Evolutionary conservation across 1,140 invertebrate genomes (phyloP), one percentile per base, ranked within the genome.

Genomic region (Thaumetopoea pityocampa): DNA sequence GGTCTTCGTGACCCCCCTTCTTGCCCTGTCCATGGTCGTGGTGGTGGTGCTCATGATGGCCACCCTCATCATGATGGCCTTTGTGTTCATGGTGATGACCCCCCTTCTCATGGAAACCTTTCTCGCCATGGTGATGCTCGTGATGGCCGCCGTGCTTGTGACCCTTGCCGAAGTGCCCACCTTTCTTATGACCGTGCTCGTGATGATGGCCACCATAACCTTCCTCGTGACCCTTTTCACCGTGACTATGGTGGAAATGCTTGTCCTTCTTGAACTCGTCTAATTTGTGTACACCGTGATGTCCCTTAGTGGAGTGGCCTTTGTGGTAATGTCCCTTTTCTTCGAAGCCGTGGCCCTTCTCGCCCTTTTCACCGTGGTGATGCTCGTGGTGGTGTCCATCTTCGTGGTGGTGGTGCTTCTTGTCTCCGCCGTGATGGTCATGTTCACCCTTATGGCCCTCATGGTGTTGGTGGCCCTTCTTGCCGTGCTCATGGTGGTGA

Each of bases 281-380:
- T 69, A 76, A 18, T 59, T 92, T 93, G 63, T 93, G 91, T 14
- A 91, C 88, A 51, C 90, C 92, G 58, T 93, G 90, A 47, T 93
- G 91, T 42, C 92, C 92, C 5, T 92, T 92, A 12, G 88, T 91
- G 1, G 90, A 91, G 67, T 93, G 92, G 0, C 92, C 92, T 37
- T 93, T 93, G 51, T 93, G 92, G 64, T 92, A 89, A 23, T 89
- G 45, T 80, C 88, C 84, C 17, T 87, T 82, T 61, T 89, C 87
- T 66, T 88, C 85, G 28, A 85, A 88, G 42, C 86, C 84, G 47
- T 87, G 85, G 18, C 90, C 89, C 35, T 92, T 89, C 56, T 89
- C 88, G 19, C 88, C 87, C 50, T 92, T 88, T 37, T 89, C 87
- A 32, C 88, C 87, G 52, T 92, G 89, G 43, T 92, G 89, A 4